Evolutionary conservation across 2,113 vertebrate species (phyloP).

Genomic region (Hypocryptadius cinnamomeus): DNA sequence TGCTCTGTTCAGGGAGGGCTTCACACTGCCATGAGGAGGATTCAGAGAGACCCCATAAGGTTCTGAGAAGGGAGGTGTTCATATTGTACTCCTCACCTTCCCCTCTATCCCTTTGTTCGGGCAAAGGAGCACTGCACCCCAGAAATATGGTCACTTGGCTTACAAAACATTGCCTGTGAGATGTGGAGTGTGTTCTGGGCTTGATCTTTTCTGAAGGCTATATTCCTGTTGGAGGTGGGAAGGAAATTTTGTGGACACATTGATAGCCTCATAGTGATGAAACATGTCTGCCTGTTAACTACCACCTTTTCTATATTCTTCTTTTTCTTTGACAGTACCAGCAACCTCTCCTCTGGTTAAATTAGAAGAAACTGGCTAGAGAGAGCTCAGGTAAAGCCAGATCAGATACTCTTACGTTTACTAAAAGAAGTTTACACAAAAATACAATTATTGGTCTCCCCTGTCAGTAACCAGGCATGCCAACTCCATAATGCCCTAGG

Average conservation of each 20-base stretch:
- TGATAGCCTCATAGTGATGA: background rate
- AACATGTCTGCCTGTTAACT: background rate
- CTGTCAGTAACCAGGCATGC: background rate
- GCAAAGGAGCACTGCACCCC: background rate
- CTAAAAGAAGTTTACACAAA: background rate
- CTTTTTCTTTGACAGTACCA: background rate
- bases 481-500: background rate
- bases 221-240: background rate
- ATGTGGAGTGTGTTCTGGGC: background rate
- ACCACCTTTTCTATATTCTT: background rate
- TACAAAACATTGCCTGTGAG: background rate
- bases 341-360: background rate
- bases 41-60: background rate
- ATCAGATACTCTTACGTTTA: background rate
- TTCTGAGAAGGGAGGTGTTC: background rate
- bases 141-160: background rate
- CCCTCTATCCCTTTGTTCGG: background rate
- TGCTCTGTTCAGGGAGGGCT: background rate
- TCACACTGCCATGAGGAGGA: fast-evolving
- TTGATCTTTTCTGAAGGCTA: background rate
- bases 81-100: background rate
- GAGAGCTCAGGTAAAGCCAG: background rate
- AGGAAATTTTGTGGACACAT: background rate
- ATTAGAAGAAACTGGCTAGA: background rate
- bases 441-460: background rate